Conservation (phyloP, 2,888 invertebrate species). For the Micoletzkya japonica region DNA sequence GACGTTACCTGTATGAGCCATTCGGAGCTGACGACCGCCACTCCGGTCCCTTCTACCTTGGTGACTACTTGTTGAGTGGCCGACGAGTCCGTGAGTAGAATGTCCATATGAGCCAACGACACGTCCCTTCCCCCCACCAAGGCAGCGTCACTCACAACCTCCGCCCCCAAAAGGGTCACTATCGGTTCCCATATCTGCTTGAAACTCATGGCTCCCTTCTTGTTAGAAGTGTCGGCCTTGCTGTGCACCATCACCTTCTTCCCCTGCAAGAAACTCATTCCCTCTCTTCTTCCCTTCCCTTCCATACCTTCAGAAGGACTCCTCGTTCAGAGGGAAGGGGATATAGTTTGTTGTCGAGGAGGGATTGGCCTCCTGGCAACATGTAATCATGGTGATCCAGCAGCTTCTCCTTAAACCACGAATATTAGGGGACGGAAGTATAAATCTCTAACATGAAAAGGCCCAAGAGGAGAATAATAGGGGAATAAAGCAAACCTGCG, state of each 20-base stretch:
- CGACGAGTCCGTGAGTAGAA: slow-evolving; percentile 65
- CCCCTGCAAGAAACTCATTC: slow-evolving; percentile 35
- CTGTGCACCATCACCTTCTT: slow-evolving; percentile 51
- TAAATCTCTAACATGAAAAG: not conserved
- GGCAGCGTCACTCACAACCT: slow-evolving; percentile 31
- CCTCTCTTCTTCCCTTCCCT: not conserved
- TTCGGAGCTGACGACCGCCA: slow-evolving; percentile 43
- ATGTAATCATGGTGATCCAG: slow-evolving; percentile 42
- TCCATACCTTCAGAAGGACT: slow-evolving; percentile 23
- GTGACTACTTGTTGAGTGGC: slow-evolving; percentile 43
- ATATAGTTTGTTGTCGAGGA: slow-evolving; percentile 39
- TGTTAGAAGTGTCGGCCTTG: slow-evolving; percentile 13
- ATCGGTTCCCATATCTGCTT: slow-evolving; percentile 61
- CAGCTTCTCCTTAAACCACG: slow-evolving; percentile 36
- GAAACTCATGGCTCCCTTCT: slow-evolving; percentile 24
- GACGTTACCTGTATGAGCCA: slow-evolving; percentile 56
- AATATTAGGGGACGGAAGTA: not conserved
- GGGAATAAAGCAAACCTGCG: slow-evolving; percentile 54
- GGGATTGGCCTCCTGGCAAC: slow-evolving; percentile 53
- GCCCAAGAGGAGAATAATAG: not conserved
- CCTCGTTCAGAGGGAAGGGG: slow-evolving; percentile 33
- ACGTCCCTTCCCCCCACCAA: slow-evolving; percentile 10
- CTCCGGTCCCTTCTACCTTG: slow-evolving; percentile 5
- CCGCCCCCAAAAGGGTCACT: slow-evolving; percentile 53
- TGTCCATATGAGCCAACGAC: slow-evolving; percentile 40